A percentile compares a stretch with the other conserved stretches of the same genome.
These are phyloP conservation scores for Celastrina argiolus DNA, from an alignment of 2,888 invertebrate species.

Conservation along the genomic window DNA sequence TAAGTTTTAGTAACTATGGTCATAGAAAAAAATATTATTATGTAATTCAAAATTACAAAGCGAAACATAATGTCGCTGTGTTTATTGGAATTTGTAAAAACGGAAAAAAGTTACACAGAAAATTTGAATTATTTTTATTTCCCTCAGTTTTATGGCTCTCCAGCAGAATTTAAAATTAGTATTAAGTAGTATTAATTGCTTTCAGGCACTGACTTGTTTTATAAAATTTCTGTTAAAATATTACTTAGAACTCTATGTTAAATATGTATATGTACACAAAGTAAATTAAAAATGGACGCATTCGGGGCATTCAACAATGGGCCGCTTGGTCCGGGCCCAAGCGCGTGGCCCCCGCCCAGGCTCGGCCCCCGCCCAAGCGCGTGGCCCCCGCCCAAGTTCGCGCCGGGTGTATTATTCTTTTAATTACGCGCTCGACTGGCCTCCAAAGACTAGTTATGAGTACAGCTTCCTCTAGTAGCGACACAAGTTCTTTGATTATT, in stretches of 20 bases:
- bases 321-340: not conserved
- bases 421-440: conserved; percentile 9
- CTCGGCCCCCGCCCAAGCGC: not conserved
- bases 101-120: not conserved
- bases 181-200: conserved; percentile 16
- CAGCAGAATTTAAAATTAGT: not conserved
- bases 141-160: not conserved
- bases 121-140: not conserved
- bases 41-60: not conserved
- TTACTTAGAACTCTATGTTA: not conserved
- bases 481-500: not conserved
- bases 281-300: conserved; percentile 12
- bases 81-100: not conserved
- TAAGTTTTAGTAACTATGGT: too few relatives aligned
- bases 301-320: conserved; percentile 8
- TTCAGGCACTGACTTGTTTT: not conserved
- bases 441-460: conserved; percentile 2
- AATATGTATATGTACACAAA: conserved; percentile 8
- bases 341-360: not conserved
- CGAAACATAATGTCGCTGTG: not conserved
- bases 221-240: not conserved
- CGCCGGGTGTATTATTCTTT: conserved; percentile 11
- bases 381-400: not conserved
- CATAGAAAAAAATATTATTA: too few relatives aligned
- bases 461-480: not conserved